Evolutionary conservation across 1,140 invertebrate genomes (phyloP).

Genomic region (Mizuhopecten yessoensis): DNA sequence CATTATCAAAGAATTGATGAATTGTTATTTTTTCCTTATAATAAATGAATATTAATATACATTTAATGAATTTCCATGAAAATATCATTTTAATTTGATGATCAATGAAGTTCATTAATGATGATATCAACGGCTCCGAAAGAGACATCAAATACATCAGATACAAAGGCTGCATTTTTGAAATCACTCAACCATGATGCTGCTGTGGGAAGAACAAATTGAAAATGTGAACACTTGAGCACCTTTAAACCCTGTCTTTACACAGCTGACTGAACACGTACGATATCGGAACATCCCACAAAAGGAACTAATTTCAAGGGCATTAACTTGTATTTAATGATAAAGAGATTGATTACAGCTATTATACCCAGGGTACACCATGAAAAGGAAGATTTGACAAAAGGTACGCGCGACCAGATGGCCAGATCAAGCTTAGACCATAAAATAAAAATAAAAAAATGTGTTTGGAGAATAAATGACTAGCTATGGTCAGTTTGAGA

Average conservation of each 20-base stretch:
- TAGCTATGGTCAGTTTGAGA: slow-evolving; percentile 1
- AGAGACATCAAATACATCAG: background rate
- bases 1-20: too few species aligned
- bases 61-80: background rate
- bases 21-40: background rate
- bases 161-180: background rate
- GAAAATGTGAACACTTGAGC: slow-evolving; percentile 18
- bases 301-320: slow-evolving; percentile 38
- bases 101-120: slow-evolving; percentile 20
- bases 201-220: slow-evolving; percentile 33
- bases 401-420: slow-evolving; percentile 36
- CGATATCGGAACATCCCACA: slow-evolving; percentile 31
- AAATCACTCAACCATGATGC: background rate
- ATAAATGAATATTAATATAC: background rate
- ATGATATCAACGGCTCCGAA: background rate
- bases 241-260: slow-evolving; percentile 38
- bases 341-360: slow-evolving; percentile 18
- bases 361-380: slow-evolving; percentile 10
- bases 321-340: slow-evolving; percentile 40
- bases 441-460: slow-evolving; percentile 16
- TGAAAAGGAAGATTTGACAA: background rate
- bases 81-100: slow-evolving; percentile 1
- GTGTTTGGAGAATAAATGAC: background rate
- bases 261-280: slow-evolving; percentile 25
- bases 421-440: background rate